Evolutionary conservation across 2,113 vertebrate genomes (phyloP).

Genomic region (Ptilonorhynchus violaceus): DNA sequence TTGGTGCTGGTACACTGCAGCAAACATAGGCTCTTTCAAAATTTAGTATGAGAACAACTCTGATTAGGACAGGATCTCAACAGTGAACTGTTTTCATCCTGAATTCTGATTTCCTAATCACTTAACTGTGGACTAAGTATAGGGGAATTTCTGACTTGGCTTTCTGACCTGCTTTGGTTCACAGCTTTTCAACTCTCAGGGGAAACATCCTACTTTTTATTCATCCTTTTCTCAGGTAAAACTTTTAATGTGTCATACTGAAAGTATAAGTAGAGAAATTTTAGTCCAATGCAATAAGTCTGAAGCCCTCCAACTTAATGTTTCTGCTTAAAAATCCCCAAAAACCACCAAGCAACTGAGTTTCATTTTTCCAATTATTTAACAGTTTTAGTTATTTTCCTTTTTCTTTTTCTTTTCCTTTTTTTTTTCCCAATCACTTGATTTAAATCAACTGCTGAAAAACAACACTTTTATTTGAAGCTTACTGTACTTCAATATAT

Average conservation of each 20-base stretch:
- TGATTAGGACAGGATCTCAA: background rate
- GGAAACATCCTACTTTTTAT: background rate
- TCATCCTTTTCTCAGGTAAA: background rate
- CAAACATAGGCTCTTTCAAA: background rate
- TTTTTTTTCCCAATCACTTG: background rate
- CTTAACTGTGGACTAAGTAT: background rate
- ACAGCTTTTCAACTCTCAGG: background rate
- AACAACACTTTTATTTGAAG: background rate
- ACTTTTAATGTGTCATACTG: background rate
- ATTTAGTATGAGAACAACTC: background rate
- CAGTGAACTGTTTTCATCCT: background rate
- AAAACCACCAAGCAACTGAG: background rate
- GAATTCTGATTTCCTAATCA: background rate
- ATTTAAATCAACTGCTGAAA: background rate
- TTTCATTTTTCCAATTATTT: background rate
- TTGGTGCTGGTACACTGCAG: background rate
- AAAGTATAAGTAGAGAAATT: background rate
- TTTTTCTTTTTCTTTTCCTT: accelerated
- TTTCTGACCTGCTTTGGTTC: background rate
- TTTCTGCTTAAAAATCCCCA: background rate
- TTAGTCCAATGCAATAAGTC: background rate
- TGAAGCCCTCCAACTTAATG: background rate
- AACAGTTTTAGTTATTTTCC: background rate
- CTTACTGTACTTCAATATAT: background rate
- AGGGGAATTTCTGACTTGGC: background rate